Evolutionary conservation across 2,888 invertebrate genomes (phyloP), one percentile per base, ranked within the genome.

Genomic region (Oscheius sp.): DNA sequence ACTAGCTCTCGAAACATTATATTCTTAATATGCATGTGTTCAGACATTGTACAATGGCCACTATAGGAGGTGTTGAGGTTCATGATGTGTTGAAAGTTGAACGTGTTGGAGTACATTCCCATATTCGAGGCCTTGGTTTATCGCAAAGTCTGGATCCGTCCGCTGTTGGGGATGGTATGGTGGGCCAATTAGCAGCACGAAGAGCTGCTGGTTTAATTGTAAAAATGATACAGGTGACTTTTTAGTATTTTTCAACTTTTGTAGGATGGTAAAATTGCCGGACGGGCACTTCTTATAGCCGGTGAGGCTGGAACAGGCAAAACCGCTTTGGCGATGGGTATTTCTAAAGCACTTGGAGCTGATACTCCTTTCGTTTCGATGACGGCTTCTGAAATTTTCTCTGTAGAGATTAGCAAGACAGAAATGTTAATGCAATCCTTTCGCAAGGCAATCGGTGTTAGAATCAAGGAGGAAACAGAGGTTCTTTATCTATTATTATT

Each of bases 351-450:
- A 8, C 71, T 85, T 17, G 83, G 83, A 20, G 49, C 64, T 3
- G 97, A 97, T 86, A 97, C 97, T 1, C 98, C 98, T 0, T 99
- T 99, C 85, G 97, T 96, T 0, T 93, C 94, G 81, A 96, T 98
- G 92, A 94, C 96, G 14, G 98, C 95, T 0, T 95, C 95, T 0
- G 98, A 98, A 71, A 67, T 78, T 26, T 98, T 94, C 87, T 97
- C 97, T 0, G 87, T 97, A 72, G 98, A 98, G 87, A 96, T 99
- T 94, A 93, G 95, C 86, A 98, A 98, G 88, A 98, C 98, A 0
- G 98, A 98, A 88, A 96, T 96, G 0, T 88, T 99, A 2, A 95
- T 95, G 0, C 98, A 98, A 87, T 92, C 97, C 0, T 92, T 98
- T 70, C 90, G 97, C 67, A 96, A 95, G 86, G 89, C 90, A 12